phyloP scores from a whole-genome alignment of 2,888 invertebrate species.

The Lucinisca nassula region DNA sequence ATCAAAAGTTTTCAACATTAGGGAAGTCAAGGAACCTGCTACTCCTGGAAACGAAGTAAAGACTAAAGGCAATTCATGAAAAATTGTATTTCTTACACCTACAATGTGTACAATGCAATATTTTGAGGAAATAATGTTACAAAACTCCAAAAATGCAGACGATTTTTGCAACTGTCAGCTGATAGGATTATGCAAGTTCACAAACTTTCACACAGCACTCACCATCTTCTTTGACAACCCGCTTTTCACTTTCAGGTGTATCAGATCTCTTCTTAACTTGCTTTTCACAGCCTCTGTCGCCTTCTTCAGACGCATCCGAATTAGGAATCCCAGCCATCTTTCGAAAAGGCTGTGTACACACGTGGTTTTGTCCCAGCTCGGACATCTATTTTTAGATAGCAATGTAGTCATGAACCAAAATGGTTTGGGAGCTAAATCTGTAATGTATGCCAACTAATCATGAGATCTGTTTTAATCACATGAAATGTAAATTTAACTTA shows the following conservation, averaged over 20 bases:
- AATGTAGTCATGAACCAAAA: neutral
- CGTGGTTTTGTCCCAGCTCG: slow-evolving; percentile 9
- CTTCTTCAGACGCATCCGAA: slow-evolving; percentile 64
- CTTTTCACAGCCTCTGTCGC: neutral
- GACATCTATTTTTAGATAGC: neutral
- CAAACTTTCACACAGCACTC: neutral
- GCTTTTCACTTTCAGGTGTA: neutral
- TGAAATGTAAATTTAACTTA: too few species aligned
- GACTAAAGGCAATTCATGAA: too few species aligned
- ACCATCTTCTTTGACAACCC: neutral
- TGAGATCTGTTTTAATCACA: too few species aligned
- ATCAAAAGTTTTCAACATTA: too few species aligned
- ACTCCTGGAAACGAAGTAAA: too few species aligned
- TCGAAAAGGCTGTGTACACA: slow-evolving; percentile 1
- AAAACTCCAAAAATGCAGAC: neutral
- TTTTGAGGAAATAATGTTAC: neutral
- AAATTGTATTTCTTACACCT: too few species aligned
- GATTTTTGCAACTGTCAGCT: neutral
- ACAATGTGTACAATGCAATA: too few species aligned
- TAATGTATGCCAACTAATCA: too few species aligned
- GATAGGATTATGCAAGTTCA: neutral
- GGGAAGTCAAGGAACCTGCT: too few species aligned
- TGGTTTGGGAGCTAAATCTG: neutral
- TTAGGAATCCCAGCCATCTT: slow-evolving; percentile 80
- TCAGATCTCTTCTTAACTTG: neutral